A percentile compares a stretch with the other conserved stretches of the same genome.
Conservation (phyloP, 2,888 invertebrate genomes). For the Acleris emargana region DNA sequence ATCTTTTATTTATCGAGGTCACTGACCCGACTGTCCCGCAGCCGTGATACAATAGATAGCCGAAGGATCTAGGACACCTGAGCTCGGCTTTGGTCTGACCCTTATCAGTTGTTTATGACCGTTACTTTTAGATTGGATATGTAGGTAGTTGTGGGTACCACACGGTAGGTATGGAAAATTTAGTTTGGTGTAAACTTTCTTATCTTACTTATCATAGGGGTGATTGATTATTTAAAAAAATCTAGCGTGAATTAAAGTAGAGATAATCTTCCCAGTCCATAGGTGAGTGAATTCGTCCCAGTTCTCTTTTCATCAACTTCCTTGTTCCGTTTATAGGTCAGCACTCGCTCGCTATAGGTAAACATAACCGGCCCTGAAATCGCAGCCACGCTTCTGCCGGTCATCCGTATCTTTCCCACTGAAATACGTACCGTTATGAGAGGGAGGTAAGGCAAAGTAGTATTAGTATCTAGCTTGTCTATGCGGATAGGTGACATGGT, state of each 20-base stretch:
- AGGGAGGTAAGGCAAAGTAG: too few species aligned
- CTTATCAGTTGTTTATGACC: too few species aligned
- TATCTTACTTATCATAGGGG: too few species aligned
- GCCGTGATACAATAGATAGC: background rate
- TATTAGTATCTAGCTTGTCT: too few species aligned
- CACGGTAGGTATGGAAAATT: too few species aligned
- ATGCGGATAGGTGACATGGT: conserved; percentile 1
- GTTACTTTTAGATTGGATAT: too few species aligned
- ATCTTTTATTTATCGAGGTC: conserved; percentile 1
- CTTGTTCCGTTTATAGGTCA: conserved; percentile 32
- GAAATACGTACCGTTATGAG: background rate
- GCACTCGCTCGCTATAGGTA: conserved; percentile 18
- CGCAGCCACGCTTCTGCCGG: conserved; percentile 23
- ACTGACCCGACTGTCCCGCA: background rate
- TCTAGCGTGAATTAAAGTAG: too few species aligned
- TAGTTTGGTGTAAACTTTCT: too few species aligned
- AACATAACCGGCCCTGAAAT: conserved; percentile 31
- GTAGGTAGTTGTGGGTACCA: too few species aligned
- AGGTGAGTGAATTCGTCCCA: background rate
- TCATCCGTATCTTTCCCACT: conserved; percentile 5
- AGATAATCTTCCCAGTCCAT: background rate
- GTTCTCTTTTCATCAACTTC: conserved; percentile 20
- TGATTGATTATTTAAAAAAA: too few species aligned
- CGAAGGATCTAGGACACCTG: background rate
- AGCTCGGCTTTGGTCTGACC: too few species aligned